These are phyloP conservation scores for Plectropomus leopardus DNA, from an alignment of 2,113 vertebrate genomes.

Conservation along the genomic window DNA sequence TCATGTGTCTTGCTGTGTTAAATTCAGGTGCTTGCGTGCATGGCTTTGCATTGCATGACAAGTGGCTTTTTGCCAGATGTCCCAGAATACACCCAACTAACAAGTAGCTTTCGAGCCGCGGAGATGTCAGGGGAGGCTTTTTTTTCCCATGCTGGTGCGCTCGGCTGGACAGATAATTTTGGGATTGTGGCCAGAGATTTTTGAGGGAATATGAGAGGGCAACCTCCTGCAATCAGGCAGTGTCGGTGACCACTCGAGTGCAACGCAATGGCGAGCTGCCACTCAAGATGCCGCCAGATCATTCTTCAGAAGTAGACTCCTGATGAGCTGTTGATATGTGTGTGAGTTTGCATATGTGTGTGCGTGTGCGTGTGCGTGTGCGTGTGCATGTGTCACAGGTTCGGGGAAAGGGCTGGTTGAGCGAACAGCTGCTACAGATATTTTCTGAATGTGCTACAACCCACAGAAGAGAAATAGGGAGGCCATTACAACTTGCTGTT, in stretches of 20 bases:
- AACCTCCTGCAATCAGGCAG: constrained; percentile 70
- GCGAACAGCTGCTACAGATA: constrained; percentile 54
- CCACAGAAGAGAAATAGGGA: constrained; percentile 37
- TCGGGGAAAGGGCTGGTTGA: constrained; percentile 13
- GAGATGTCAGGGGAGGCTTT: constrained; percentile 51
- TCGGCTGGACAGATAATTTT: constrained; percentile 64
- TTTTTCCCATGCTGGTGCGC: constrained; percentile 56
- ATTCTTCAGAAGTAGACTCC: constrained; percentile 37
- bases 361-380: constrained; percentile 12
- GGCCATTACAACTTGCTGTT: background rate
- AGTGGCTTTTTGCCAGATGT: constrained; percentile 54
- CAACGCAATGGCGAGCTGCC: constrained; percentile 53
- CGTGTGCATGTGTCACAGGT: constrained; percentile 13
- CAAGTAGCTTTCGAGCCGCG: constrained; percentile 52
- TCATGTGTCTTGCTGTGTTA: constrained; percentile 34
- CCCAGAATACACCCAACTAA: constrained; percentile 54
- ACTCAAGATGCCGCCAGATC: constrained; percentile 62
- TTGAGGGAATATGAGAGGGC: constrained; percentile 69
- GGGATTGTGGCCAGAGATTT: constrained; percentile 67
- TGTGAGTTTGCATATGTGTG: constrained; percentile 36
- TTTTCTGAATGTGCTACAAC: constrained; percentile 34
- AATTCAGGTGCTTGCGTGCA: constrained; percentile 43
- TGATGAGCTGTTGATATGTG: constrained; percentile 48
- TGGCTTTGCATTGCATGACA: constrained; percentile 29
- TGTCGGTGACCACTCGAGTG: constrained; percentile 69